phyloP scores from a whole-genome alignment of 2,888 invertebrate species.

The Syritta pipiens region DNA sequence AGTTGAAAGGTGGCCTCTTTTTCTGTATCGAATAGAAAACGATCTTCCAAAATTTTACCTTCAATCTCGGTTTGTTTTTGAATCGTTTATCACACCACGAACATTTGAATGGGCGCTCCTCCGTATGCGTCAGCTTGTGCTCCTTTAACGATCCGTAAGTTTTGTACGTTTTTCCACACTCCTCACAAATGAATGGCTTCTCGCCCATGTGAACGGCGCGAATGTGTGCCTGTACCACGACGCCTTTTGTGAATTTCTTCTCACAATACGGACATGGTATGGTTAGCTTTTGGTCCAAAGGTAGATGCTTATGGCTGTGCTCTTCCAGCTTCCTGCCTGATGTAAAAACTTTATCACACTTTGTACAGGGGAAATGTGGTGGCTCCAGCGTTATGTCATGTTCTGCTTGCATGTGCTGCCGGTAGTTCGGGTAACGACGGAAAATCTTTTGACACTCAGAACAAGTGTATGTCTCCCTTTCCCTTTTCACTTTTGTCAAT shows the following conservation, averaged over 20 bases:
- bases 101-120: conserved; percentile 79
- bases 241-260: conserved; percentile 74
- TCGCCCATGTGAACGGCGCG: conserved; percentile 76
- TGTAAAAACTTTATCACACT: conserved; percentile 69
- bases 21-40: background rate
- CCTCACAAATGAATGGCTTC: conserved; percentile 80
- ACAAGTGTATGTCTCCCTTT: conserved; percentile 23
- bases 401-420: conserved; percentile 70
- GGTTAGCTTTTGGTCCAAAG: conserved; percentile 71
- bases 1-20: too few relatives aligned
- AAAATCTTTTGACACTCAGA: conserved; percentile 36
- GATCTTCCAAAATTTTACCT: conserved; percentile 51
- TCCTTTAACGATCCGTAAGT: conserved; percentile 80
- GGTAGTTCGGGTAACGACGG: conserved; percentile 66
- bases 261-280: conserved; percentile 75
- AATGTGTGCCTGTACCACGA: conserved; percentile 73
- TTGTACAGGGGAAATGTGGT: conserved; percentile 67
- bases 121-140: conserved; percentile 80
- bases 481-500: background rate
- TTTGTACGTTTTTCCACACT: conserved; percentile 79
- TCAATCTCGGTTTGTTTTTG: conserved; percentile 75
- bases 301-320: conserved; percentile 71
- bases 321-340: conserved; percentile 68
- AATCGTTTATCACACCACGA: conserved; percentile 76
- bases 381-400: conserved; percentile 65